These are phyloP conservation scores for Acanthisitta chloris DNA, from an alignment of 2,113 vertebrate genomes.

Conservation along the genomic window DNA sequence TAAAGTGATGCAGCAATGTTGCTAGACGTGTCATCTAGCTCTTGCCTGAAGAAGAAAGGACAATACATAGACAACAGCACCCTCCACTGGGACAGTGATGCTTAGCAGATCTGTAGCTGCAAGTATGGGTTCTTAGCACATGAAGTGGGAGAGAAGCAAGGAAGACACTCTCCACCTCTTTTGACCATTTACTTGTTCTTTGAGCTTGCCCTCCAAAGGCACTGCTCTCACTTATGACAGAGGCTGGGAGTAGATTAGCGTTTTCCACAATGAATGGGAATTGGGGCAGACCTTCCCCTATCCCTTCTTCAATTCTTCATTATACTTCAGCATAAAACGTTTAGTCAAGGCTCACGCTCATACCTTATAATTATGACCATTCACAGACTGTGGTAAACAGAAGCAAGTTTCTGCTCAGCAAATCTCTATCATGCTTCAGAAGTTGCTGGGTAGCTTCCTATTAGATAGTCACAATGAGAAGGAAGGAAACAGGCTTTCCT, in stretches of 20 bases:
- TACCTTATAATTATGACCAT: neutral
- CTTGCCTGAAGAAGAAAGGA: neutral
- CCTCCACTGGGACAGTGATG: neutral
- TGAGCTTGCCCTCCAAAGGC: neutral
- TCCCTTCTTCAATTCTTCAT: neutral
- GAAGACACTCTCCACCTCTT: neutral
- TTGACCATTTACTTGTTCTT: neutral
- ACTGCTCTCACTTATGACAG: neutral
- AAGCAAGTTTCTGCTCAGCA: neutral
- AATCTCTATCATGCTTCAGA: neutral
- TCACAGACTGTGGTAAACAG: neutral
- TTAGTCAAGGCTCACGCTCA: neutral
- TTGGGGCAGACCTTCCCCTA: neutral
- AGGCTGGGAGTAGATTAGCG: neutral
- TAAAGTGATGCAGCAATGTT: neutral
- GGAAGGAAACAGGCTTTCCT: neutral
- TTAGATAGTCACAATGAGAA: neutral
- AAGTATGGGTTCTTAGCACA: accelerated
- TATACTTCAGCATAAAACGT: neutral
- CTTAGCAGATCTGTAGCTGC: neutral
- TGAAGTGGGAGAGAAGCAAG: neutral
- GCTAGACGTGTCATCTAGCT: neutral
- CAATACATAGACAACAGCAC: neutral
- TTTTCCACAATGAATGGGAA: neutral
- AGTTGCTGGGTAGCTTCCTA: neutral